Evolutionary conservation across 2,113 vertebrate genomes (phyloP).

Genomic region (Alosa alosa): DNA sequence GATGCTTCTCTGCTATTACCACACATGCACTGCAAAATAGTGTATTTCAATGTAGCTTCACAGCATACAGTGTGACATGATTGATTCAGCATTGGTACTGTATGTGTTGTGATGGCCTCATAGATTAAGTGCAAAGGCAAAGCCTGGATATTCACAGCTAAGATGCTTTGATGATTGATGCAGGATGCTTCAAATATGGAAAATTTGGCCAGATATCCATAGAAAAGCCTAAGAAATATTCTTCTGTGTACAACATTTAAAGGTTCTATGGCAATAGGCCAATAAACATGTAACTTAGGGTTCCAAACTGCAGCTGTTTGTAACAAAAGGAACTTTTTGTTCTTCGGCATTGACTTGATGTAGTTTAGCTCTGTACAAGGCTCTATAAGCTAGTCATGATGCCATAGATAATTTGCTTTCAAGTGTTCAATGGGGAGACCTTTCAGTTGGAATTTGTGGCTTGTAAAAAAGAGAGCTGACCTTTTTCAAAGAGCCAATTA

Average conservation of each 20-base stretch:
- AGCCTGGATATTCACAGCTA: not conserved
- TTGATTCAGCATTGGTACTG: not conserved
- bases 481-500: not conserved
- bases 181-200: not conserved
- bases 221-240: too few relatives aligned
- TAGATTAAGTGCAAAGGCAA: not conserved
- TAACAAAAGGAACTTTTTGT: not conserved
- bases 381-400: not conserved
- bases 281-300: not conserved
- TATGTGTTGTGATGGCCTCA: not conserved
- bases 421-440: not conserved
- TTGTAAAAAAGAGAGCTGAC: not conserved
- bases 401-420: not conserved
- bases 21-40: not conserved
- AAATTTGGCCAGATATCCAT: too few relatives aligned
- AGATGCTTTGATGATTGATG: not conserved
- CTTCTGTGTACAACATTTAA: too few relatives aligned
- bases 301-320: not conserved
- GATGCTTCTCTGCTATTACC: not conserved
- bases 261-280: not conserved
- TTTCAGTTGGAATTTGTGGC: not conserved
- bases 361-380: not conserved
- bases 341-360: not conserved
- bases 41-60: not conserved
- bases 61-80: not conserved